These are phyloP conservation scores for Chloroclystis v-ata DNA, from an alignment of 2,888 invertebrate genomes.

Conservation along the genomic window DNA sequence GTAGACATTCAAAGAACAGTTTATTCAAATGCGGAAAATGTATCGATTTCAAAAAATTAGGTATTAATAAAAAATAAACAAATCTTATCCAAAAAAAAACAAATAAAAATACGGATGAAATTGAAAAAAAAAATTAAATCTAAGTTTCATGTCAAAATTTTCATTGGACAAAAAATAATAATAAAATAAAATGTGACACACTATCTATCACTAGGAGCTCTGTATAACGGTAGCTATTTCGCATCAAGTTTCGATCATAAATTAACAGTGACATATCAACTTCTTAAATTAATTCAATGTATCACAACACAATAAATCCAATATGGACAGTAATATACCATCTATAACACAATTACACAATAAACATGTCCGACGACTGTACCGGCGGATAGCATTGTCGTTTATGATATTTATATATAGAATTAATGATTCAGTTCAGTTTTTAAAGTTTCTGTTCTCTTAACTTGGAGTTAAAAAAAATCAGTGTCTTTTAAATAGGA, in stretches of 20 bases:
- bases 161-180: too few relatives aligned
- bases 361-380: slow-evolving; percentile 44
- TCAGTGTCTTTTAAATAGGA: too few relatives aligned
- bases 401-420: slow-evolving; percentile 55
- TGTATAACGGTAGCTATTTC: slow-evolving; percentile 9
- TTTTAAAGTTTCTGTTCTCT: too few relatives aligned
- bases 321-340: slow-evolving; percentile 29
- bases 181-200: neutral
- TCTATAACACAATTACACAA: slow-evolving; percentile 37
- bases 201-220: slow-evolving; percentile 1
- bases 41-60: too few relatives aligned
- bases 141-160: too few relatives aligned
- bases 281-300: slow-evolving; percentile 20
- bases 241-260: slow-evolving; percentile 15
- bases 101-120: too few relatives aligned
- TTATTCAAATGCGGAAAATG: too few relatives aligned
- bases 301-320: slow-evolving; percentile 36
- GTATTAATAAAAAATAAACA: too few relatives aligned
- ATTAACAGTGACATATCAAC: slow-evolving; percentile 19
- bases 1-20: too few relatives aligned
- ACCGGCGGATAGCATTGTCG: slow-evolving; percentile 34
- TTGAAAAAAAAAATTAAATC: too few relatives aligned
- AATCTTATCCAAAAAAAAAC: too few relatives aligned
- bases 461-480: too few relatives aligned
- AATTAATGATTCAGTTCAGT: slow-evolving; percentile 47